phyloP scores from a whole-genome alignment of 1,140 invertebrate species.

The Neomicropteryx cornuta region DNA sequence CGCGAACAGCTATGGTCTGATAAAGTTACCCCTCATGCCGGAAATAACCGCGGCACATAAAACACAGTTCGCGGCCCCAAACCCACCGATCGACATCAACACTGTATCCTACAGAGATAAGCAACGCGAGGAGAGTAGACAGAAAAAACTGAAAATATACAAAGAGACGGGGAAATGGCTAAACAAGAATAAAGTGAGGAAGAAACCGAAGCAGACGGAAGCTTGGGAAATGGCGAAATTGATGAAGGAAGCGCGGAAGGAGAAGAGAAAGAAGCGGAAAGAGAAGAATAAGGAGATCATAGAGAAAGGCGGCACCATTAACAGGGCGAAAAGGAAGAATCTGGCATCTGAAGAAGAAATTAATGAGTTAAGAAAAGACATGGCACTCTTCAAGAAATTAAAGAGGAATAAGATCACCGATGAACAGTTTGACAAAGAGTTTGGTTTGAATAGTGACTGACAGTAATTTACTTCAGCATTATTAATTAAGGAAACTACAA shows the following conservation, averaged over 20 bases:
- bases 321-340: conserved; percentile 38
- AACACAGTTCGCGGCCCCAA: conserved; percentile 51
- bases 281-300: conserved; percentile 35
- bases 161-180: conserved; percentile 71
- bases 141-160: conserved; percentile 61
- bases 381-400: conserved; percentile 75
- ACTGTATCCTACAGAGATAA: conserved; percentile 74
- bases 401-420: conserved; percentile 72
- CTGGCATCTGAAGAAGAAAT: conserved; percentile 62
- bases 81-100: conserved; percentile 57
- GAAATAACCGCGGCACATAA: conserved; percentile 68
- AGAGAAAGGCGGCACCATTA: conserved; percentile 26
- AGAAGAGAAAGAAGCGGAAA: conserved; percentile 42
- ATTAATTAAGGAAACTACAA: no score
- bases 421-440: conserved; percentile 48
- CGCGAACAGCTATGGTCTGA: conserved; percentile 78
- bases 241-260: conserved; percentile 56
- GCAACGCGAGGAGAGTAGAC: conserved; percentile 59
- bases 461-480: background rate
- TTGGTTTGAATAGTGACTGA: conserved; percentile 30
- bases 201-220: conserved; percentile 45
- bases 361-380: conserved; percentile 74
- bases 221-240: conserved; percentile 76
- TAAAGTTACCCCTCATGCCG: conserved; percentile 90
- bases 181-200: conserved; percentile 48